A percentile compares a stretch with the other conserved stretches of the same genome.
Evolutionary conservation across 2,113 vertebrate species (phyloP).

Genomic region (Rhynchomys soricoides): DNA sequence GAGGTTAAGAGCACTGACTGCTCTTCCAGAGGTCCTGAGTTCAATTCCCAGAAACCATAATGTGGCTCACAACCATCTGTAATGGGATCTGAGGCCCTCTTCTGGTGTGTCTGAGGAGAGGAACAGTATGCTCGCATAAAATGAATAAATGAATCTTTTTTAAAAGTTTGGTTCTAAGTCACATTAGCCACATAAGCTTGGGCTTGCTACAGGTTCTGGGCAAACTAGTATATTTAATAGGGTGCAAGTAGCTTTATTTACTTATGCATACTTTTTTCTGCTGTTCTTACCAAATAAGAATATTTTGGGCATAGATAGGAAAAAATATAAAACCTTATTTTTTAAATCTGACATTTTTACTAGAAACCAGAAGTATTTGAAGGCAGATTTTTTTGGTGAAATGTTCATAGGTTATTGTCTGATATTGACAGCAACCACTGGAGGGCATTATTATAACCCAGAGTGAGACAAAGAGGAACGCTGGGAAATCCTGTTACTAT

Average conservation of each 20-base stretch:
- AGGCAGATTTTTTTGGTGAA: neutral
- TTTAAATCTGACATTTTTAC: neutral
- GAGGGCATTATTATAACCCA: neutral
- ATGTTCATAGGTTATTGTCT: neutral
- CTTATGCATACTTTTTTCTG: neutral
- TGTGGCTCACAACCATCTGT: too few species aligned
- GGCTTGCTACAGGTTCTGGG: neutral
- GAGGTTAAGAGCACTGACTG: too few species aligned
- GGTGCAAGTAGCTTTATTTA: neutral
- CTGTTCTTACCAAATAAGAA: neutral
- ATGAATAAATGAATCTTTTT: too few species aligned
- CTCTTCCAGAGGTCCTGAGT: too few species aligned
- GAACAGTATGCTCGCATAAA: too few species aligned
- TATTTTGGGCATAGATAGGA: neutral
- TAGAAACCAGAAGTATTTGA: neutral
- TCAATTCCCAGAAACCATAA: too few species aligned
- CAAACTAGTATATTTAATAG: neutral
- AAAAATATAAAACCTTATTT: constrained; percentile 15
- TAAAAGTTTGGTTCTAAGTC: neutral
- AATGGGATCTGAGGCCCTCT: too few species aligned
- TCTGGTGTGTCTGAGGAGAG: too few species aligned
- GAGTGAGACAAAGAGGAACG: neutral
- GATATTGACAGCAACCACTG: neutral
- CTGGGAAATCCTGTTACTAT: neutral
- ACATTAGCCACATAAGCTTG: neutral